These are phyloP conservation scores for Novumbra hubbsi DNA, from an alignment of 2,797 vertebrate species.

Conservation along the genomic window DNA sequence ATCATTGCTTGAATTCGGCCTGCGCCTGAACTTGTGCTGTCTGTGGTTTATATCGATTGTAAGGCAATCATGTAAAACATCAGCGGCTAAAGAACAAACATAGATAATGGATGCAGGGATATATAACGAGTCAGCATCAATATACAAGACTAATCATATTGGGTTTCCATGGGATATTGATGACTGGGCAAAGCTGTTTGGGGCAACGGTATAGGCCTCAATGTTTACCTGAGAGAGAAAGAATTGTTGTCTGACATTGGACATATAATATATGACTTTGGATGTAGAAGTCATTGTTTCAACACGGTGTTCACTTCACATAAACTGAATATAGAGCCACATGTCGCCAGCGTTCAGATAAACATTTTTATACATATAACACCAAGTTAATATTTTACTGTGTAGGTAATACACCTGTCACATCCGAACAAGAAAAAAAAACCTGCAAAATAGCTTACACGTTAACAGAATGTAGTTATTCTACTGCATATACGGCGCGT, in stretches of 20 bases:
- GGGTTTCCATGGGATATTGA: slow-evolving; percentile 45
- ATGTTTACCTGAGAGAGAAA: neutral
- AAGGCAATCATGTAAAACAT: slow-evolving; percentile 12
- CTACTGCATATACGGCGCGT: too few species aligned
- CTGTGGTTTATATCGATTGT: slow-evolving; percentile 14
- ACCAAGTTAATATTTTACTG: neutral
- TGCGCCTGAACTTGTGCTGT: neutral
- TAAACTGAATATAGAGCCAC: neutral
- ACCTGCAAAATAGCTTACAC: too few species aligned
- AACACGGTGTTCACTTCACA: neutral
- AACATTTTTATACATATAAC: neutral
- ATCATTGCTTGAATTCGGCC: neutral
- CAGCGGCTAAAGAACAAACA: slow-evolving; percentile 11
- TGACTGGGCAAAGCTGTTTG: slow-evolving; percentile 13
- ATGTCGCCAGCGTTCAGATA: neutral
- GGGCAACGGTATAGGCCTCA: neutral
- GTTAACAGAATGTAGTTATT: too few species aligned
- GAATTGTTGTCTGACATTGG: neutral
- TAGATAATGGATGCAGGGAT: slow-evolving; percentile 19
- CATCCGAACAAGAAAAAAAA: too few species aligned
- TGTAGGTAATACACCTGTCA: neutral
- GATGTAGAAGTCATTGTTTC: slow-evolving; percentile 4
- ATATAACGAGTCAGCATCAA: slow-evolving; percentile 28
- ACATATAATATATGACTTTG: neutral
- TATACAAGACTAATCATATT: slow-evolving; percentile 27